phyloP scores from a whole-genome alignment of 2,797 vertebrate genomes.

The Dendrocincla fuliginosa region DNA sequence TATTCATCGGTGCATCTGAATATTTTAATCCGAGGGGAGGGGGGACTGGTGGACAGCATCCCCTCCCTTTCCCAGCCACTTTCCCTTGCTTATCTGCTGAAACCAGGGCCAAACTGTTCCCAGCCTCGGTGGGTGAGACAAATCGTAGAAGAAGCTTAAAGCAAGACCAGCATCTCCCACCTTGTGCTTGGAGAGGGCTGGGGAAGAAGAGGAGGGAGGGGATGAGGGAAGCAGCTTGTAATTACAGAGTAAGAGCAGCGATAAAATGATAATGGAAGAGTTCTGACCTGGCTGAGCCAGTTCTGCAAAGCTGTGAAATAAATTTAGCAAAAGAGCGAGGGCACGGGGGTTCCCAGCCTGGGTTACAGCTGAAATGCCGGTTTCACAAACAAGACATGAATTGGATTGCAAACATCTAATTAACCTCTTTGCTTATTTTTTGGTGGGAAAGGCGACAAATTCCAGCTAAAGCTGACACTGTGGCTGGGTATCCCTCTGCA shows the following conservation, averaged over 20 bases:
- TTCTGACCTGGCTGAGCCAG: slow-evolving; percentile 67
- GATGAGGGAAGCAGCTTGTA: slow-evolving; percentile 38
- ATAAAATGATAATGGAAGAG: slow-evolving; percentile 74
- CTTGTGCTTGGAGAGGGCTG: slow-evolving; percentile 4
- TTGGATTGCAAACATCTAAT: slow-evolving; percentile 83
- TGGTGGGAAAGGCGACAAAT: slow-evolving; percentile 18
- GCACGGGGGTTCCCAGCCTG: slow-evolving; percentile 39
- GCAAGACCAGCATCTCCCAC: slow-evolving; percentile 21
- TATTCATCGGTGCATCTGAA: slow-evolving; percentile 24
- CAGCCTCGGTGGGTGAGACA: not conserved
- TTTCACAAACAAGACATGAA: slow-evolving; percentile 78
- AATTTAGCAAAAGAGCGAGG: slow-evolving; percentile 58
- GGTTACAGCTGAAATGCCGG: slow-evolving; percentile 73
- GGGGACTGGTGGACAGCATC: not conserved
- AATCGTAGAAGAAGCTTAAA: slow-evolving; percentile 36
- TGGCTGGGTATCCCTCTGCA: not conserved
- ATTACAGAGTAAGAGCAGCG: slow-evolving; percentile 72
- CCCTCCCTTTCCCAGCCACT: not conserved
- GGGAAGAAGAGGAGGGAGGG: not conserved
- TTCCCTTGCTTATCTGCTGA: slow-evolving; percentile 37
- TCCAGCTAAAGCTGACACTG: not conserved
- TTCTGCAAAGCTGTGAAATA: slow-evolving; percentile 70
- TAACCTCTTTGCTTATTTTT: slow-evolving; percentile 74
- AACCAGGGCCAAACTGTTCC: slow-evolving; percentile 24
- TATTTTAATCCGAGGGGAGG: slow-evolving; percentile 16